phyloP scores from a whole-genome alignment of 2,888 invertebrate genomes.

The Tyria jacobaeae region DNA sequence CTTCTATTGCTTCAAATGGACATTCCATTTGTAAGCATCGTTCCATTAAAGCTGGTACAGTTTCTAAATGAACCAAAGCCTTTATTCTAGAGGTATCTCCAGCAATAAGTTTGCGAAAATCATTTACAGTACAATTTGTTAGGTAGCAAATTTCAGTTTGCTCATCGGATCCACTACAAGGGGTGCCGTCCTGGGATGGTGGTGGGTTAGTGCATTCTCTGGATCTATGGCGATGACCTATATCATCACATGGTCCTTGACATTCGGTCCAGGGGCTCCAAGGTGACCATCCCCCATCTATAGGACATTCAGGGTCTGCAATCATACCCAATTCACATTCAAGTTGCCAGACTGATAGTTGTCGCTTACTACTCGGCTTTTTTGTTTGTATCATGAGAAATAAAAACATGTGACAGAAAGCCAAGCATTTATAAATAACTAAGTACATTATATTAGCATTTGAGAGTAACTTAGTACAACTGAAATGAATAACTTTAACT shows the following conservation, averaged over 20 bases:
- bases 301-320: slow-evolving; percentile 72
- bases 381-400: slow-evolving; percentile 46
- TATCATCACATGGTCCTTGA: slow-evolving; percentile 77
- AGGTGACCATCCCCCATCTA: slow-evolving; percentile 81
- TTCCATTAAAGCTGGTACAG: slow-evolving; percentile 74
- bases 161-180: slow-evolving; percentile 73
- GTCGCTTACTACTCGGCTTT: slow-evolving; percentile 65
- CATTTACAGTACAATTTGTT: slow-evolving; percentile 72
- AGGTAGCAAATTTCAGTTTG: slow-evolving; percentile 75
- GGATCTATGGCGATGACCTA: slow-evolving; percentile 70
- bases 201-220: slow-evolving; percentile 79
- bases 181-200: slow-evolving; percentile 74
- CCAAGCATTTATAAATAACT: slow-evolving; percentile 29
- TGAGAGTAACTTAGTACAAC: neutral
- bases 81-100: slow-evolving; percentile 68
- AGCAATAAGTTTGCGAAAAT: slow-evolving; percentile 69
- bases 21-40: slow-evolving; percentile 79
- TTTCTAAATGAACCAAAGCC: slow-evolving; percentile 72
- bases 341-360: slow-evolving; percentile 72
- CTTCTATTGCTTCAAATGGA: slow-evolving; percentile 74
- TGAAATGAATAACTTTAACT: neutral
- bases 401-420: slow-evolving; percentile 29
- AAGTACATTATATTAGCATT: slow-evolving; percentile 23
- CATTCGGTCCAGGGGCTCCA: slow-evolving; percentile 82
- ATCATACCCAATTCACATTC: slow-evolving; percentile 78